Evolutionary conservation across 2,888 invertebrate genomes (phyloP).

Genomic region (Ectropis crepuscularia): DNA sequence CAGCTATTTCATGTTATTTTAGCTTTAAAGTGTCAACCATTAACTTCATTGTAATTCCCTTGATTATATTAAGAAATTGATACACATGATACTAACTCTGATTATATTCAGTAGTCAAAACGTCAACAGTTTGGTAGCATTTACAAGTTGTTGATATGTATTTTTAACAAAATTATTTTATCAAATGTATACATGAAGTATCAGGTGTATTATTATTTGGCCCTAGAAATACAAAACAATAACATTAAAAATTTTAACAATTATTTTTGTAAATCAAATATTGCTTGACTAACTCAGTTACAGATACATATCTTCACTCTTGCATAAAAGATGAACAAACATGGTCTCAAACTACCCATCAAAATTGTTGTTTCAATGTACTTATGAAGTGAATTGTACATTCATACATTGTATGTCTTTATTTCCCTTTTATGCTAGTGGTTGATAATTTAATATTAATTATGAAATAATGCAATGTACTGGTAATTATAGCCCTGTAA

Average conservation of each 20-base stretch:
- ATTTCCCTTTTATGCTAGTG: too few relatives aligned
- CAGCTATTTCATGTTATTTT: conserved; percentile 18
- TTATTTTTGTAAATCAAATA: background rate
- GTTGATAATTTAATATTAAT: too few relatives aligned
- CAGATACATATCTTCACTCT: background rate
- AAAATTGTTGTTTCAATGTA: too few relatives aligned
- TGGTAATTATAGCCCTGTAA: background rate
- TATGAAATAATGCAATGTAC: too few relatives aligned
- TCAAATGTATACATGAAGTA: background rate
- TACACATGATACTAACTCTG: background rate
- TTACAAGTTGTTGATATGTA: conserved; percentile 3
- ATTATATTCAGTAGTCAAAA: too few relatives aligned
- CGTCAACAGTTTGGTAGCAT: background rate
- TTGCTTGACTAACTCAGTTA: too few relatives aligned
- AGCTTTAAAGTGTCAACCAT: conserved; percentile 13
- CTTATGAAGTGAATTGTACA: too few relatives aligned
- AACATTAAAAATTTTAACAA: background rate
- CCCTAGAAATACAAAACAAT: background rate
- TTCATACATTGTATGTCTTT: too few relatives aligned
- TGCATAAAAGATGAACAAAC: background rate
- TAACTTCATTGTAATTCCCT: conserved; percentile 8
- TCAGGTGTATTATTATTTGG: background rate
- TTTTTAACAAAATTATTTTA: background rate
- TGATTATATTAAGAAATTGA: conserved; percentile 5
- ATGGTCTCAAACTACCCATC: too few relatives aligned